phyloP scores from a whole-genome alignment of 2,113 vertebrate species.

The Hemiscyllium ocellatum region DNA sequence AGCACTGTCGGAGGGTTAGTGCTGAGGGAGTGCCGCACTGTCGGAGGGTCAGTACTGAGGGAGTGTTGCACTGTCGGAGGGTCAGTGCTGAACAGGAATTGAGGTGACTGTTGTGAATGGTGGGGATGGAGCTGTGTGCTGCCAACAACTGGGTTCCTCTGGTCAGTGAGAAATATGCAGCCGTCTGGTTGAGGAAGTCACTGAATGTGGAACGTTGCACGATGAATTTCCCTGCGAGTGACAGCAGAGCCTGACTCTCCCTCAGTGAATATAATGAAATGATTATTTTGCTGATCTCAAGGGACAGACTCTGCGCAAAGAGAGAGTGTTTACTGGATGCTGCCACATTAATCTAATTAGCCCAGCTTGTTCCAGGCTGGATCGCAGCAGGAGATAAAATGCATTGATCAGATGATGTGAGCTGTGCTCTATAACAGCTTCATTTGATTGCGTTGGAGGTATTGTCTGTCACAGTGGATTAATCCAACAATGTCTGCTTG shows the following conservation, averaged over 20 bases:
- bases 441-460: background rate
- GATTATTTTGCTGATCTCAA: background rate
- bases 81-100: background rate
- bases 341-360: background rate
- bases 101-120: background rate
- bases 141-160: background rate
- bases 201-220: background rate
- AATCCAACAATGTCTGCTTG: background rate
- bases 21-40: background rate
- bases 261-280: background rate
- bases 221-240: background rate
- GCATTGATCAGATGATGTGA: background rate
- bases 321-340: background rate
- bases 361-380: background rate
- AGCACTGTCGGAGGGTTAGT: background rate
- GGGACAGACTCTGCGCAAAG: background rate
- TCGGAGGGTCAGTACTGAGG: too few relatives aligned
- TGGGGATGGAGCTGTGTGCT: background rate
- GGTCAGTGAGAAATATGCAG: background rate
- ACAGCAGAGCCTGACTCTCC: background rate
- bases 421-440: background rate
- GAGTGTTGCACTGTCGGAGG: background rate
- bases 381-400: background rate
- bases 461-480: background rate
- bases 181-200: background rate